phyloP scores from a whole-genome alignment of 1,140 invertebrate genomes.

The Drosophila pruinosa region DNA sequence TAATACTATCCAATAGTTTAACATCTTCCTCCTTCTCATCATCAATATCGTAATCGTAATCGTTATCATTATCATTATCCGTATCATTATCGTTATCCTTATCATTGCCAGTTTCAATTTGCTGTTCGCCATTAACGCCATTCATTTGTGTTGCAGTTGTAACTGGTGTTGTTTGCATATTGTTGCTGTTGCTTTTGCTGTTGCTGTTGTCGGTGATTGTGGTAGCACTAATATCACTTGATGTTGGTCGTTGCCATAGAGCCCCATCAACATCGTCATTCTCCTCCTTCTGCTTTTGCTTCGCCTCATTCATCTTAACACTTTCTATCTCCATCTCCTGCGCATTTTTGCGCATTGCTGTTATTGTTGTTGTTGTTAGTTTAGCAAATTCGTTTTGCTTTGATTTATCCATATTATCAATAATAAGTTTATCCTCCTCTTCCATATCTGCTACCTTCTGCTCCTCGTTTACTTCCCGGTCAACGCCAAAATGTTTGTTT shows the following conservation, averaged over 20 bases:
- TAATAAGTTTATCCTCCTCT: slow-evolving; percentile 52
- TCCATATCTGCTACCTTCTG: slow-evolving; percentile 15
- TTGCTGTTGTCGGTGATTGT: slow-evolving; percentile 59
- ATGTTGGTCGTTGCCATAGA: slow-evolving; percentile 60
- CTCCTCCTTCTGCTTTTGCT: slow-evolving; percentile 23
- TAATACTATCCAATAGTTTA: slow-evolving; percentile 83
- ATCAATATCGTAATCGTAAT: slow-evolving; percentile 52
- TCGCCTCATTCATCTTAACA: slow-evolving; percentile 8
- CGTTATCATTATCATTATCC: slow-evolving; percentile 48
- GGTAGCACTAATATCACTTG: slow-evolving; percentile 82
- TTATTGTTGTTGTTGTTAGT: slow-evolving; percentile 54
- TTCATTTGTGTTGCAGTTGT: slow-evolving; percentile 56
- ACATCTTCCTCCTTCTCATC: slow-evolving; percentile 58
- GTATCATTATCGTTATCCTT: slow-evolving; percentile 43
- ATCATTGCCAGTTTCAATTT: slow-evolving; percentile 39
- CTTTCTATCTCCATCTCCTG: slow-evolving; percentile 45
- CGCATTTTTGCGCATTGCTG: slow-evolving; percentile 72
- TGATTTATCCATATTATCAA: slow-evolving; percentile 61
- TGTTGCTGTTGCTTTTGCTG: slow-evolving; percentile 19
- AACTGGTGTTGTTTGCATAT: slow-evolving; percentile 60
- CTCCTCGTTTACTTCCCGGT: slow-evolving; percentile 18
- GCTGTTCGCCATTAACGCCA: slow-evolving; percentile 43
- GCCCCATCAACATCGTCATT: slow-evolving; percentile 72
- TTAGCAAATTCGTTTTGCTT: slow-evolving; percentile 80
- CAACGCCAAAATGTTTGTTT: slow-evolving; percentile 47